Conservation (phyloP, 2,888 invertebrate genomes). For the Calliphora vomitoria region DNA sequence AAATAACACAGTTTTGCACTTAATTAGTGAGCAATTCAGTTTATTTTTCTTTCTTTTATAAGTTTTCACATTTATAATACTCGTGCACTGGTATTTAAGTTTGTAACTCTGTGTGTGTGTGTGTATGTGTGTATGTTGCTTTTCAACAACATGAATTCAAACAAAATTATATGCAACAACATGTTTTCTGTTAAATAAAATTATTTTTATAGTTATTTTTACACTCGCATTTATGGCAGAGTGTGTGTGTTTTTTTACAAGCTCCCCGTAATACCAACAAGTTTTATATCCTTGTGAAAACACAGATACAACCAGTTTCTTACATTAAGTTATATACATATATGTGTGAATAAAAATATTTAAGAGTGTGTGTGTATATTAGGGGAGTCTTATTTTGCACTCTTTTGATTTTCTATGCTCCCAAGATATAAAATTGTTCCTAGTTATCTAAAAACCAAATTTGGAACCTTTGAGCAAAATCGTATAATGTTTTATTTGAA, state of each 20-base stretch:
- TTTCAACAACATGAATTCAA: neutral
- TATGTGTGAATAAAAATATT: neutral
- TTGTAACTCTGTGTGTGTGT: neutral
- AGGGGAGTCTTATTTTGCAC: too few species aligned
- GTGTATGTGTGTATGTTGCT: neutral
- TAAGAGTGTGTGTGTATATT: too few species aligned
- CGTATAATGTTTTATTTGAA: too few species aligned
- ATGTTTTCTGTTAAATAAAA: conserved; percentile 18
- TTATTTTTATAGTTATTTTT: conserved; percentile 5
- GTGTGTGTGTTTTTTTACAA: neutral
- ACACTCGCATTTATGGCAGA: neutral
- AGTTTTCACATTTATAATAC: neutral
- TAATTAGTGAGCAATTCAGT: conserved; percentile 58
- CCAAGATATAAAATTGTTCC: too few species aligned
- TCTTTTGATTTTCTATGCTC: too few species aligned
- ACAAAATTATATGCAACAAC: conserved; percentile 41
- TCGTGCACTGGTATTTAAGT: neutral
- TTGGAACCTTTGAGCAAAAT: too few species aligned
- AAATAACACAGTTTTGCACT: conserved; percentile 63
- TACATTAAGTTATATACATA: neutral
- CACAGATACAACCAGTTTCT: neutral
- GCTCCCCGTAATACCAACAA: neutral
- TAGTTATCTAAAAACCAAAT: too few species aligned
- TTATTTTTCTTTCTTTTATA: conserved; percentile 5
- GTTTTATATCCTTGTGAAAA: conserved; percentile 18